A percentile compares a stretch with the other conserved stretches of the same genome.
Conservation (phyloP, 2,113 vertebrate genomes). For the Numenius arquata region DNA sequence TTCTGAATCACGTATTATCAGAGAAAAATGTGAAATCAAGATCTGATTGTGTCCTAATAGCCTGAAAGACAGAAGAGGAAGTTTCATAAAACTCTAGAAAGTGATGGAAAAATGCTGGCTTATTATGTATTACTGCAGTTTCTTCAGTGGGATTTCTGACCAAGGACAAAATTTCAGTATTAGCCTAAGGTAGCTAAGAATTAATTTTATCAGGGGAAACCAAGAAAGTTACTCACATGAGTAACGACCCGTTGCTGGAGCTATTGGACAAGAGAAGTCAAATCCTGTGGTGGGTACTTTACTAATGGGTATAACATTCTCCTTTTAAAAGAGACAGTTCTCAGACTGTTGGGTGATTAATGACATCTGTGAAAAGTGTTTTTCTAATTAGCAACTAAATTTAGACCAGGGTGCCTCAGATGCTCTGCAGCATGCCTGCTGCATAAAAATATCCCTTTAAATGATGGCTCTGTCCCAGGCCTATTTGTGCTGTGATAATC, state of each 20-base stretch:
- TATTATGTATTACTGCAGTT: background rate
- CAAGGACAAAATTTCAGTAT: background rate
- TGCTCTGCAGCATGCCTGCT: background rate
- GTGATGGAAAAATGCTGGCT: background rate
- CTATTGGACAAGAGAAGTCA: background rate
- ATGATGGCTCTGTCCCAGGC: slow-evolving; percentile 28
- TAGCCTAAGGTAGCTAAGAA: background rate
- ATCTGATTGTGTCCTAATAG: background rate
- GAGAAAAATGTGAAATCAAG: background rate
- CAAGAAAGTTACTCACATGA: background rate
- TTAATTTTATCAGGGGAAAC: background rate
- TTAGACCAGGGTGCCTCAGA: background rate
- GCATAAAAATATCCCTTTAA: slow-evolving; percentile 56
- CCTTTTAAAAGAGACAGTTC: background rate
- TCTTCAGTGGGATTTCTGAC: background rate
- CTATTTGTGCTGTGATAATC: slow-evolving; percentile 42
- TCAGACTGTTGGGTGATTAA: slow-evolving; percentile 33
- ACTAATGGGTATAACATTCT: background rate
- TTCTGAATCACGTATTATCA: background rate
- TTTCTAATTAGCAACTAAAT: slow-evolving; percentile 62
- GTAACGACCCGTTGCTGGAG: background rate
- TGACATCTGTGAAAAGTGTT: background rate
- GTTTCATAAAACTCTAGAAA: background rate
- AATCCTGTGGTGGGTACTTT: background rate
- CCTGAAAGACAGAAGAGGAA: background rate